phyloP scores from a whole-genome alignment of 2,113 vertebrate genomes.

The Motacilla alba region DNA sequence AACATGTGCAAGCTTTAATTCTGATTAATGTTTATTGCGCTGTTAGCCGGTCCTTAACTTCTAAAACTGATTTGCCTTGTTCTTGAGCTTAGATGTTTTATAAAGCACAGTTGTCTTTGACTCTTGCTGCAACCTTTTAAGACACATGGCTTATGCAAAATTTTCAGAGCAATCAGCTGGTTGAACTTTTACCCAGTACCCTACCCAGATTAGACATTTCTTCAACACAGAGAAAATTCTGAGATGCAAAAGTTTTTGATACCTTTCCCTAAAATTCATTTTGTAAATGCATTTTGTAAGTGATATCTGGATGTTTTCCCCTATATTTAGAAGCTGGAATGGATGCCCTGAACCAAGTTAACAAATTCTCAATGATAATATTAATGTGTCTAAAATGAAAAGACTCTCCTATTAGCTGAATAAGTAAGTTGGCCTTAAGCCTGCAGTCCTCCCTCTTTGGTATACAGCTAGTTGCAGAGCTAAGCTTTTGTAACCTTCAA shows the following conservation, averaged over 20 bases:
- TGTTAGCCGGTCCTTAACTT: slow-evolving; percentile 7
- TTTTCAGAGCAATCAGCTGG: neutral
- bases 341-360: neutral
- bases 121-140: neutral
- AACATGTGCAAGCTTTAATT: slow-evolving; percentile 38
- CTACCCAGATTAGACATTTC: neutral
- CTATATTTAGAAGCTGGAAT: neutral
- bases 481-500: neutral
- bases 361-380: neutral
- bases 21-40: slow-evolving; percentile 37
- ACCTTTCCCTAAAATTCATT: neutral
- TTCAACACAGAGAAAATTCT: neutral
- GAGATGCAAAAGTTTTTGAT: neutral
- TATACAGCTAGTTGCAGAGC: neutral
- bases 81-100: neutral
- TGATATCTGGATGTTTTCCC: neutral
- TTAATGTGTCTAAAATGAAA: neutral
- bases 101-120: neutral
- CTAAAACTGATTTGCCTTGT: slow-evolving; percentile 21
- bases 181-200: neutral
- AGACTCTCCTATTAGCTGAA: neutral
- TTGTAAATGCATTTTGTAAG: neutral
- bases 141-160: neutral
- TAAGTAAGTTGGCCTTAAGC: neutral
- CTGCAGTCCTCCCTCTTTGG: neutral